Conservation (phyloP, 2,113 vertebrate species). For the Thymallus thymallus region DNA sequence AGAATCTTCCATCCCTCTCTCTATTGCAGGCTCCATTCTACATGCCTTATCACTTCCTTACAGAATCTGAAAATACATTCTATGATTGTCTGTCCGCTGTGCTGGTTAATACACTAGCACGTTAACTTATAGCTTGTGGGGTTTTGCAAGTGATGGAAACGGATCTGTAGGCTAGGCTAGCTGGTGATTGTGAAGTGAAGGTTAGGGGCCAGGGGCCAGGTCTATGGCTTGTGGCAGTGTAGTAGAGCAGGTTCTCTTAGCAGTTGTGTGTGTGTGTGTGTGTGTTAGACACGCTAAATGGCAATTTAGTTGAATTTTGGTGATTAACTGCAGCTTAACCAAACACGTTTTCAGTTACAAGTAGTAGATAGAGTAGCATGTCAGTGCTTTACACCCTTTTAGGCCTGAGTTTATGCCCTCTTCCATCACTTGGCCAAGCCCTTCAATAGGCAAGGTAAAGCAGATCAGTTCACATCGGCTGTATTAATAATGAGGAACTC, state of each 20-base stretch:
- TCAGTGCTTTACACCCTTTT: too few species aligned
- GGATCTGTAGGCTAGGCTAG: neutral
- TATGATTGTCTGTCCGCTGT: neutral
- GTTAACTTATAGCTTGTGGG: neutral
- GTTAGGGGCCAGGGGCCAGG: too few species aligned
- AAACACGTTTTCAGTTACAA: too few species aligned
- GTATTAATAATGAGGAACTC: neutral
- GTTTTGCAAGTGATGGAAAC: neutral
- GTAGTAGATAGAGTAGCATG: too few species aligned
- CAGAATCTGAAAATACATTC: neutral
- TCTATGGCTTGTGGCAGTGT: too few species aligned
- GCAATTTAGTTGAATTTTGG: too few species aligned
- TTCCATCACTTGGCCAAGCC: neutral
- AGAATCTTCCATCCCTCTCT: too few species aligned
- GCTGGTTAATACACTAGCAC: neutral
- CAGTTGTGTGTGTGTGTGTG: conserved; percentile 55
- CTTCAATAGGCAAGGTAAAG: neutral
- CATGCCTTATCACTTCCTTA: conserved; percentile 24
- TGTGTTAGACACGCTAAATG: conserved; percentile 67
- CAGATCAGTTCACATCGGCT: neutral
- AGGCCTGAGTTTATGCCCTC: too few species aligned
- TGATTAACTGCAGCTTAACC: too few species aligned
- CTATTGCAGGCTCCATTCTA: neutral
- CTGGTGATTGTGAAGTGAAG: conserved; percentile 10
- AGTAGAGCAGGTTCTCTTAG: conserved; percentile 43